These are phyloP conservation scores for Nesoenas mayeri DNA, from an alignment of 2,113 vertebrate genomes.

Conservation along the genomic window DNA sequence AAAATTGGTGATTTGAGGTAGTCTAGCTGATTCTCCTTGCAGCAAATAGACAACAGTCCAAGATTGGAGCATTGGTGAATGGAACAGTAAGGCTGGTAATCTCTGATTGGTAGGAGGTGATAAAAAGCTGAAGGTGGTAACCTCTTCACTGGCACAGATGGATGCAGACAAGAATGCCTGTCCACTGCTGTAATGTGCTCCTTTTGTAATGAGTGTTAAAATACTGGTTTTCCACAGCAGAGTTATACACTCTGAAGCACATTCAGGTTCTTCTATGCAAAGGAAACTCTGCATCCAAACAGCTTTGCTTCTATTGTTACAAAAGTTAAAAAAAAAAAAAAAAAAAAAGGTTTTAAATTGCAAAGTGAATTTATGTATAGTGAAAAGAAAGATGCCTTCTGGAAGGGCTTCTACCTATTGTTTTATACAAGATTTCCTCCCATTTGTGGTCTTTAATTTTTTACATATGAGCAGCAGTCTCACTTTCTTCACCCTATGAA, in stretches of 20 bases:
- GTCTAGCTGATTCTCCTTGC: not conserved
- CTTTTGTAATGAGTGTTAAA: not conserved
- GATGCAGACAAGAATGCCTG: not conserved
- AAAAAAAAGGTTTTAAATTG: not conserved
- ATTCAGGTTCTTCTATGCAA: not conserved
- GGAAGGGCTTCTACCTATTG: not conserved
- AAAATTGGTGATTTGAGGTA: not conserved
- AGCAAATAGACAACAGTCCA: not conserved
- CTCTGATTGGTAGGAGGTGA: slow-evolving; percentile 10
- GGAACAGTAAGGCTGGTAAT: not conserved
- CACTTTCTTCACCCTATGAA: not conserved
- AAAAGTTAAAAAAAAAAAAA: not conserved
- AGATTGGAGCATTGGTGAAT: not conserved
- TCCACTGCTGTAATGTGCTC: not conserved
- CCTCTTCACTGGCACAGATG: not conserved
- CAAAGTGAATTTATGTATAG: not conserved
- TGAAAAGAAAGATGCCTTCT: not conserved
- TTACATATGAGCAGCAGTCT: not conserved
- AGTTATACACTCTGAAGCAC: not conserved
- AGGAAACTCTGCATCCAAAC: not conserved
- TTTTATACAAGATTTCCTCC: not conserved
- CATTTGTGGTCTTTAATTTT: not conserved
- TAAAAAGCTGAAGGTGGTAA: slow-evolving; percentile 18
- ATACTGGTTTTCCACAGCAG: not conserved
- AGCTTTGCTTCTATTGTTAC: not conserved